phyloP scores from a whole-genome alignment of 2,797 vertebrate species.

The Leuciscus waleckii region DNA sequence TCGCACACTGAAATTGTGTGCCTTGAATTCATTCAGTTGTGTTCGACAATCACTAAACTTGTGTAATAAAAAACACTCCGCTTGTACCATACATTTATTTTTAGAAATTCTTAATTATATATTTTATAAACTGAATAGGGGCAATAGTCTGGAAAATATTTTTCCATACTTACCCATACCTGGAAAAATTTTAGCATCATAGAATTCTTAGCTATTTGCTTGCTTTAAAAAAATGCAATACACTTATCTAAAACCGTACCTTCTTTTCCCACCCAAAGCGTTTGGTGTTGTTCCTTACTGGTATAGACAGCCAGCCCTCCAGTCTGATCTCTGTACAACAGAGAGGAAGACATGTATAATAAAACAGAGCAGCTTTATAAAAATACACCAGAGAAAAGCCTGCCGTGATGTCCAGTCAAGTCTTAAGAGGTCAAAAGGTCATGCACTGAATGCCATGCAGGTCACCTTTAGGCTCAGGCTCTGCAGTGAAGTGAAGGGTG shows the following conservation, averaged over 20 bases:
- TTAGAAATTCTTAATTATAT: too few relatives aligned
- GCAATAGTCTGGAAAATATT: too few relatives aligned
- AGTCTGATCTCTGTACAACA: constrained; percentile 84
- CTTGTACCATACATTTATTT: too few relatives aligned
- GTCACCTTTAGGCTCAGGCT: constrained; percentile 83
- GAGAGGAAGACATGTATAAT: constrained; percentile 11
- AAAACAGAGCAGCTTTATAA: constrained; percentile 3
- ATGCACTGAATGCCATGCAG: constrained; percentile 65
- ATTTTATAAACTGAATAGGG: too few relatives aligned
- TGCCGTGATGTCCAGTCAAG: neutral
- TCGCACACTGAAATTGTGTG: too few relatives aligned
- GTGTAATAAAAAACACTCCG: too few relatives aligned
- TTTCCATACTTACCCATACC: too few relatives aligned
- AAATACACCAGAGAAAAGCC: neutral
- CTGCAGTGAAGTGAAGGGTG: constrained; percentile 37
- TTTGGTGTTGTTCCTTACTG: constrained; percentile 96
- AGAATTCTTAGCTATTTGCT: neutral
- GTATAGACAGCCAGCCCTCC: constrained; percentile 97
- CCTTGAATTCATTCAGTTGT: too few relatives aligned
- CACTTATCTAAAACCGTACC: constrained; percentile 72
- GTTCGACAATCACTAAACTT: too few relatives aligned
- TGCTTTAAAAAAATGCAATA: neutral
- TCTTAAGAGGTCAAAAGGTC: constrained; percentile 31
- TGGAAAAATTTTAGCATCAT: neutral
- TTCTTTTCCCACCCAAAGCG: constrained; percentile 98